These are phyloP conservation scores for Sarotherodon lohbergeri DNA, from an alignment of 2,113 vertebrate species.

Conservation along the genomic window DNA sequence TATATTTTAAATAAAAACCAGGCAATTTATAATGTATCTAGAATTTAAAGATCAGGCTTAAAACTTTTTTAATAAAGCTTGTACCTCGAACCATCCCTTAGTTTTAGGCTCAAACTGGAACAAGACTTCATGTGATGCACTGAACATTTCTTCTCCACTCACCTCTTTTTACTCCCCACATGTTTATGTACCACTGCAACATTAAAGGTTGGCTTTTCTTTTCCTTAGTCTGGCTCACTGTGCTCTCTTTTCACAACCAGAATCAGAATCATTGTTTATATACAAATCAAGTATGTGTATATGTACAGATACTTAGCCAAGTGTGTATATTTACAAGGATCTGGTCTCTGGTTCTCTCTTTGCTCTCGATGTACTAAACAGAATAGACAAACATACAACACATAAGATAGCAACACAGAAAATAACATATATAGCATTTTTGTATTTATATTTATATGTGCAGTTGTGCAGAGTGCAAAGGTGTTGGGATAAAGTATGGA, in stretches of 20 bases:
- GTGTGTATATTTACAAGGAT: not conserved
- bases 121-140: not conserved
- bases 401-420: accelerated
- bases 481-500: not conserved
- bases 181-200: not conserved
- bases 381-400: accelerated
- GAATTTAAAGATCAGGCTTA: not conserved
- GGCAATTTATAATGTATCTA: not conserved
- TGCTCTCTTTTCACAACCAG: not conserved
- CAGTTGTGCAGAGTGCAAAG: not conserved
- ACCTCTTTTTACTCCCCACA: accelerated
- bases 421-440: not conserved
- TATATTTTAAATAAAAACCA: not conserved
- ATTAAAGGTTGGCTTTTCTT: not conserved
- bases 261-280: not conserved
- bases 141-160: not conserved
- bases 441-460: not conserved
- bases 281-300: not conserved
- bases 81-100: not conserved
- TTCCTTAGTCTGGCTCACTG: accelerated
- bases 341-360: not conserved
- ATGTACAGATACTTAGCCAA: accelerated
- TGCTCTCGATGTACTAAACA: not conserved
- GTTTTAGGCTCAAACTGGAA: not conserved
- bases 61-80: not conserved